Percentiles rank a stretch among this genome's conserved stretches.
Evolutionary conservation across 1,140 invertebrate species (phyloP).

Genomic region (Drosophila saltans): DNA sequence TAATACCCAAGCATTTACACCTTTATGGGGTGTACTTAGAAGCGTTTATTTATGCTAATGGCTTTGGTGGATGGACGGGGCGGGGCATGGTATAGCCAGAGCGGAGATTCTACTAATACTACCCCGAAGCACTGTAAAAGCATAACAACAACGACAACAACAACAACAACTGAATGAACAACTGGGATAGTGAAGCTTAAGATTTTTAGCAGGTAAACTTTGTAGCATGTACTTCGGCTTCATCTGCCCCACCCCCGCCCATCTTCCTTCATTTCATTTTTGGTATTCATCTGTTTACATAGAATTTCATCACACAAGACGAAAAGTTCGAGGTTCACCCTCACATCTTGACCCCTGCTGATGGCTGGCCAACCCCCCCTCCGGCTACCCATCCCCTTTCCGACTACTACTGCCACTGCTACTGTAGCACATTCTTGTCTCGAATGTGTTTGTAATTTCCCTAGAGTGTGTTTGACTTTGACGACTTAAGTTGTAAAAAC

Average conservation of each 20-base stretch:
- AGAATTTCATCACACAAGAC: constrained; percentile 61
- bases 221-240: constrained; percentile 26
- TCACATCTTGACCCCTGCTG: constrained; percentile 59
- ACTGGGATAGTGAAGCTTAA: constrained; percentile 58
- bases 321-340: constrained; percentile 45
- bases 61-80: constrained; percentile 31
- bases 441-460: constrained; percentile 83
- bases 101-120: constrained; percentile 65
- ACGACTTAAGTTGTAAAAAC: constrained; percentile 83
- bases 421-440: constrained; percentile 65
- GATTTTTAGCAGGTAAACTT: constrained; percentile 72
- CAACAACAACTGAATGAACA: constrained; percentile 35
- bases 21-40: constrained; percentile 78
- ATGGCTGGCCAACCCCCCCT: background rate
- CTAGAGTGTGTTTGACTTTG: constrained; percentile 83
- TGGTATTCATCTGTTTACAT: constrained; percentile 31
- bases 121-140: constrained; percentile 81
- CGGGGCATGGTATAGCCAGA: constrained; percentile 40
- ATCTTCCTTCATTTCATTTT: background rate
- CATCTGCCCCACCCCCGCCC: background rate
- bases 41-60: constrained; percentile 82
- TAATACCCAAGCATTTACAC: constrained; percentile 79
- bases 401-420: constrained; percentile 1
- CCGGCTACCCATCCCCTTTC: background rate
- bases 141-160: constrained; percentile 45